Conservation (phyloP, 2,888 invertebrate genomes). For the Odontomyia ornata region DNA sequence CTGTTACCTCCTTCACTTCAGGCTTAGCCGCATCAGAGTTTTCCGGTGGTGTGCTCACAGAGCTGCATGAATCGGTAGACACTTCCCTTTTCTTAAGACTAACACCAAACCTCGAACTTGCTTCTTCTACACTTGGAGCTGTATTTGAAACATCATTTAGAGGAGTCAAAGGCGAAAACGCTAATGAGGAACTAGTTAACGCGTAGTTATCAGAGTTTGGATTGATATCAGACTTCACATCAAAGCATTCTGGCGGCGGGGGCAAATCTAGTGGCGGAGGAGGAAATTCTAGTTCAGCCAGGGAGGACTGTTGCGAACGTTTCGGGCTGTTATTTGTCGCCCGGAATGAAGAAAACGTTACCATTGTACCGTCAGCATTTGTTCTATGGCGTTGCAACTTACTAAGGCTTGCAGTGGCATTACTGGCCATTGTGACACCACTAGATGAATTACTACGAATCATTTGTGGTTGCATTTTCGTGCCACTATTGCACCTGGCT, state of each 20-base stretch:
- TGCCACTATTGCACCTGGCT: conserved; percentile 54
- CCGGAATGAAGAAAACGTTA: conserved; percentile 66
- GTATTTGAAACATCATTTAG: conserved; percentile 69
- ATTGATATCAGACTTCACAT: conserved; percentile 59
- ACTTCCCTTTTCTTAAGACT: conserved; percentile 74
- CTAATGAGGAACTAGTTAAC: conserved; percentile 56
- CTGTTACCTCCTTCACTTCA: conserved; percentile 75
- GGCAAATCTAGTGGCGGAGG: conserved; percentile 84
- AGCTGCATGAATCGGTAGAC: conserved; percentile 69
- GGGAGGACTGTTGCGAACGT: conserved; percentile 74
- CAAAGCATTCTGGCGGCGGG: conserved; percentile 77
- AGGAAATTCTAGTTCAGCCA: conserved; percentile 87
- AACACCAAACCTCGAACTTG: conserved; percentile 76
- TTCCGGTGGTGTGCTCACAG: conserved; percentile 66
- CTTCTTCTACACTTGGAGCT: conserved; percentile 76
- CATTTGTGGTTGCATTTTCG: conserved; percentile 80
- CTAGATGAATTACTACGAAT: conserved; percentile 89
- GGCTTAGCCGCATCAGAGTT: conserved; percentile 74
- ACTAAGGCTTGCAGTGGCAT: conserved; percentile 68
- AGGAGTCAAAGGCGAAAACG: conserved; percentile 56
- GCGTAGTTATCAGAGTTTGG: conserved; percentile 52
- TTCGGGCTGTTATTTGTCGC: conserved; percentile 77
- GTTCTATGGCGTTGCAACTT: conserved; percentile 69
- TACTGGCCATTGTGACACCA: conserved; percentile 75
- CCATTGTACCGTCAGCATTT: conserved; percentile 65